These are phyloP conservation scores for Cacoxenus indagator DNA, from an alignment of 2,888 invertebrate species.

Conservation along the genomic window DNA sequence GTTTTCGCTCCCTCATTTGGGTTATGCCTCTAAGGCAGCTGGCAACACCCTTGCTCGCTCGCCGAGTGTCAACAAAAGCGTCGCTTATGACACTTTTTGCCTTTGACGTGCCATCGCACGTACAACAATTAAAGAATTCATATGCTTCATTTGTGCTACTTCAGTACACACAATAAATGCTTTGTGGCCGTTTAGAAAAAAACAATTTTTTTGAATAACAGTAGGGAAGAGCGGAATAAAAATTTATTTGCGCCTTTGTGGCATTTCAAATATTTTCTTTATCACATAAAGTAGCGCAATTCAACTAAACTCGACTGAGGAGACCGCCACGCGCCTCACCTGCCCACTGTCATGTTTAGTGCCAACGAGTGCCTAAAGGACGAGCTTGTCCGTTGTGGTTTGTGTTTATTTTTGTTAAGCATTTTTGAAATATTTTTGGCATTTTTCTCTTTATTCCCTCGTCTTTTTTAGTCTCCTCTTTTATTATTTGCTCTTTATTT, in stretches of 20 bases:
- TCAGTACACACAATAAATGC: background rate
- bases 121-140: background rate
- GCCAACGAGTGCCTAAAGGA: background rate
- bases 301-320: background rate
- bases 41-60: too few relatives aligned
- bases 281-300: conserved; percentile 1
- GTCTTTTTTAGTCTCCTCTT: background rate
- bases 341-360: background rate
- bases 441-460: conserved; percentile 4
- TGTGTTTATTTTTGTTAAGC: conserved; percentile 44
- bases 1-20: too few relatives aligned
- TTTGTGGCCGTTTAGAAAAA: background rate
- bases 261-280: conserved; percentile 19
- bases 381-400: conserved; percentile 43
- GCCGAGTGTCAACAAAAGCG: too few relatives aligned
- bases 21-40: too few relatives aligned
- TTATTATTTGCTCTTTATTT: background rate
- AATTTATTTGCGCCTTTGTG: conserved; percentile 13
- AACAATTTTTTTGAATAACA: background rate
- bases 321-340: background rate
- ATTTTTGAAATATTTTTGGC: conserved; percentile 32
- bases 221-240: too few relatives aligned
- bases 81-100: too few relatives aligned
- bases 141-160: background rate
- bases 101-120: background rate